phyloP scores from a whole-genome alignment of 2,797 vertebrate species.

The Neosilurus hyrtlii region DNA sequence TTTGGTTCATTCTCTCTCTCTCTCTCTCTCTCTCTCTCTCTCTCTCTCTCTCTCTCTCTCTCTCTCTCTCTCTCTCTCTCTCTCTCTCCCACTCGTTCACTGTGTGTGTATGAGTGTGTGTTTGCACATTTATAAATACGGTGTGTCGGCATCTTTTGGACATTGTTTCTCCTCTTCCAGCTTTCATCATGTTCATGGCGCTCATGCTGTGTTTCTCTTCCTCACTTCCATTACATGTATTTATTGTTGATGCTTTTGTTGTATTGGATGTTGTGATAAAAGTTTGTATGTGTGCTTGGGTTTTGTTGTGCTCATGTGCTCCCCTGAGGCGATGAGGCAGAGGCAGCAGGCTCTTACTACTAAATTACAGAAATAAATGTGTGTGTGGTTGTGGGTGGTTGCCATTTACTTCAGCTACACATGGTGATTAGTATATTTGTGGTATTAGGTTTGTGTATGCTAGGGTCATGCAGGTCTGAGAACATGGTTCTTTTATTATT shows the following conservation, averaged over 20 bases:
- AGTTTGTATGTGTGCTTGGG: slow-evolving; percentile 17
- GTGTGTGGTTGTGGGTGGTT: slow-evolving; percentile 25
- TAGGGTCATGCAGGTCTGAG: slow-evolving; percentile 10
- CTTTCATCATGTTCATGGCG: slow-evolving; percentile 22
- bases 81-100: not conserved
- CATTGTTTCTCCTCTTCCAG: slow-evolving; percentile 8
- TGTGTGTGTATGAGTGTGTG: not conserved
- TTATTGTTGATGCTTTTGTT: slow-evolving; percentile 45
- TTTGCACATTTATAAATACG: not conserved
- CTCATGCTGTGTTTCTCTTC: slow-evolving; percentile 16
- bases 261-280: slow-evolving; percentile 33
- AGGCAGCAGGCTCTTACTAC: slow-evolving; percentile 25
- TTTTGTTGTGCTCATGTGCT: slow-evolving; percentile 29
- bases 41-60: not conserved
- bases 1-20: not conserved
- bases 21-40: not conserved
- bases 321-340: slow-evolving; percentile 6
- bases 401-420: slow-evolving; percentile 8
- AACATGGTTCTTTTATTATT: slow-evolving; percentile 4
- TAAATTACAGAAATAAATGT: slow-evolving; percentile 32
- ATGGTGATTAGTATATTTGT: slow-evolving; percentile 26
- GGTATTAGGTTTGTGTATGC: slow-evolving; percentile 6
- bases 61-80: not conserved
- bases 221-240: slow-evolving; percentile 39
- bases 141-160: slow-evolving; percentile 17